These are phyloP conservation scores for Melipona bicolor DNA, from an alignment of 2,888 invertebrate species.

Conservation along the genomic window DNA sequence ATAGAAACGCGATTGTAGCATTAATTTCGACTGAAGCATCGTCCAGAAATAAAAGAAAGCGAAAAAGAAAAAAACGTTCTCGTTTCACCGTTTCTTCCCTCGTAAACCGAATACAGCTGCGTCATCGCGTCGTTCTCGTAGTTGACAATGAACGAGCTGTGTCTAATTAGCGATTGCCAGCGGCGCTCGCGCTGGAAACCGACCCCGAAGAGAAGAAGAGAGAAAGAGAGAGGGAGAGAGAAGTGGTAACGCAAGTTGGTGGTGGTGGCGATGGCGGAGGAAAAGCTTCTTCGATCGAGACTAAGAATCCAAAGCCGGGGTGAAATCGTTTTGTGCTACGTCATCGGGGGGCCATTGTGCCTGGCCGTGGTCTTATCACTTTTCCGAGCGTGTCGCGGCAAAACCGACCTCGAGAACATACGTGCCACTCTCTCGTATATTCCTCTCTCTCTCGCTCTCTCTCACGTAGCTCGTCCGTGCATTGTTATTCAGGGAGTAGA, in stretches of 20 bases:
- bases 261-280: conserved; percentile 11
- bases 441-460: background rate
- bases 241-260: background rate
- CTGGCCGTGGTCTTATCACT: conserved; percentile 28
- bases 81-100: conserved; percentile 13
- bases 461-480: background rate
- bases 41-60: background rate
- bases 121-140: conserved; percentile 59
- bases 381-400: conserved; percentile 34
- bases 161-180: conserved; percentile 67
- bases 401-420: conserved; percentile 28
- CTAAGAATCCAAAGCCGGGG: conserved; percentile 29
- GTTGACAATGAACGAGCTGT: conserved; percentile 65
- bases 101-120: conserved; percentile 49
- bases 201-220: background rate
- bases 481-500: conserved; percentile 11
- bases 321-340: conserved; percentile 46
- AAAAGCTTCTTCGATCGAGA: conserved; percentile 45
- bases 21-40: too few species aligned
- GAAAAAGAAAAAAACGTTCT: background rate
- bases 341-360: conserved; percentile 35
- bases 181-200: conserved; percentile 43
- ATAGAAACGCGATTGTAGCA: too few species aligned
- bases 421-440: background rate
- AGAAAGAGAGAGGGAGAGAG: background rate